phyloP scores from a whole-genome alignment of 2,797 vertebrate species.

The Phataginus tricuspis region DNA sequence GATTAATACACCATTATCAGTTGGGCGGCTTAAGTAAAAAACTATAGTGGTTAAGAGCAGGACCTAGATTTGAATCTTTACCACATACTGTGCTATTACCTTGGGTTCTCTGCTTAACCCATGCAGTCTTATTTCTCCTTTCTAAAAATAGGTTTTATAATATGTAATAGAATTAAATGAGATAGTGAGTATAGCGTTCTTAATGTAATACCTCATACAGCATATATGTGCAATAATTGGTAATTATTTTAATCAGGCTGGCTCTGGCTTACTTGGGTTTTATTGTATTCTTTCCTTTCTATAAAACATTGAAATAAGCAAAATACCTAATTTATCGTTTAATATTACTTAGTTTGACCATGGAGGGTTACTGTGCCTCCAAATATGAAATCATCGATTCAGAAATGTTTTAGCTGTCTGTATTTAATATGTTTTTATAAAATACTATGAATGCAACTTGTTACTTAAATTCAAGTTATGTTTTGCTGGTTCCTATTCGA shows the following conservation, averaged over 20 bases:
- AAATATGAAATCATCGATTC: slow-evolving; percentile 51
- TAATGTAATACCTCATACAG: neutral
- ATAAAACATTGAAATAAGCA: slow-evolving; percentile 40
- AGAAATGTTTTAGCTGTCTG: slow-evolving; percentile 37
- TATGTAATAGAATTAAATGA: slow-evolving; percentile 20
- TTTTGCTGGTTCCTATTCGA: slow-evolving; percentile 44
- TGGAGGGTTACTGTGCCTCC: neutral
- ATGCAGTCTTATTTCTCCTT: neutral
- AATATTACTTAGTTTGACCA: neutral
- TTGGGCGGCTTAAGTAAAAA: neutral
- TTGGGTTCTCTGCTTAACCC: neutral
- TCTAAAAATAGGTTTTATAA: neutral
- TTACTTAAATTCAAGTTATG: slow-evolving; percentile 37
- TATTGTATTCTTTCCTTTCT: neutral
- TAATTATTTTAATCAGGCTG: neutral
- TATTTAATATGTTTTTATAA: slow-evolving; percentile 39
- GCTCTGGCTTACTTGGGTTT: neutral
- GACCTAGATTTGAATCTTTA: neutral
- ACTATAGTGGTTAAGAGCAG: neutral
- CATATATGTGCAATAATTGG: neutral
- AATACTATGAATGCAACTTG: neutral
- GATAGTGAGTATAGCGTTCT: neutral
- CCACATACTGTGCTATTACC: neutral
- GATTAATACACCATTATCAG: neutral
- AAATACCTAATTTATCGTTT: slow-evolving; percentile 16